Base-by-base conservation (phyloP, 2,888 invertebrate species). In the Lycocerus yunnanus region DNA sequence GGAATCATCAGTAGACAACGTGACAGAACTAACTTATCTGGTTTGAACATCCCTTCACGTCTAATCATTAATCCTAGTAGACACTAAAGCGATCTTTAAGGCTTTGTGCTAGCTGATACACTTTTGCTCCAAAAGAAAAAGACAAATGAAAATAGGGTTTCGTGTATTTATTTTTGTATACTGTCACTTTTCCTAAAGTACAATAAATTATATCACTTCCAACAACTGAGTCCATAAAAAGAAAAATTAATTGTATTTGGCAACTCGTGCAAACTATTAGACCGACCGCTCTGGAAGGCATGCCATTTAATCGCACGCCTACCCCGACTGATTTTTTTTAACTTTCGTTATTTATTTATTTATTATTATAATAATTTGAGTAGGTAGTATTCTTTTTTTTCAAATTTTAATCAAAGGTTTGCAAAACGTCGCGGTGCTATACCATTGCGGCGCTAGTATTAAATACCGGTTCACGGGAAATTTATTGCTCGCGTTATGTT, bases 401-500 rank as follows among this genome's bases (percentile, higher is more conserved):
- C 9, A 1, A n/a, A 43, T 43, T 43, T 43, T 43, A 43, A 43
- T 43, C 43, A 43, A 43, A 43, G 43, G 43, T 43, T n/a, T 43
- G 13, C n/a, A 6, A 43, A 43, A n/a, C n/a, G 43, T 43, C 43
- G 43, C n/a, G 43, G 43, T n/a, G 43, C 43, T 43, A 8, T 59
- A 67, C 61, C 74, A 72, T 68, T 73, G 73, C 69, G 71, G 69
- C 66, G 58, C 72, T 59, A 63, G 75, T 77, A 77, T 77, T 77
- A 77, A 77, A 77, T 72, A 74, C 77, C 77, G 75, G 75, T 73
- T 73, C 61, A 66, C 61, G 71, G 74, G 63, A 78, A 76, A 78
- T 78, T 78, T 78, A 78, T 78, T 63, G 74, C 74, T 68, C 24
- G 73, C 72, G 76, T 78, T 78, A 78, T 72, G 72, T 72, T 72